These are phyloP conservation scores for Helostoma temminkii DNA, from an alignment of 2,797 vertebrate genomes.

Conservation along the genomic window DNA sequence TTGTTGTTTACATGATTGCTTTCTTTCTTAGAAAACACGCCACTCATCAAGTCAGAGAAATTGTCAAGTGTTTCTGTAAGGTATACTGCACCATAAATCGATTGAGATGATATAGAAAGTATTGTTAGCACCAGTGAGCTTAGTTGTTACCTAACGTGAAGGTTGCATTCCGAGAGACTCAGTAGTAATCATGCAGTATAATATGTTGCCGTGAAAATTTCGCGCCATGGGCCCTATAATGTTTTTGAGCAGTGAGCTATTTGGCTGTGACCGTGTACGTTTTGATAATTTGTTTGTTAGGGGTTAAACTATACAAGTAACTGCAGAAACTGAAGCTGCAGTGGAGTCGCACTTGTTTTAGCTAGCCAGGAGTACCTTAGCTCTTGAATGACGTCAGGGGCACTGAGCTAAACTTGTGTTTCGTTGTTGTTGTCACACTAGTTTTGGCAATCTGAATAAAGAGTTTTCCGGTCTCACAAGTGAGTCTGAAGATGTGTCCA, in stretches of 20 bases:
- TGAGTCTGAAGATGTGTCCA: neutral
- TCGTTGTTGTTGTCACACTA: constrained; percentile 82
- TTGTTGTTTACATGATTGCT: constrained; percentile 31
- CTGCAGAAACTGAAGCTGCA: neutral
- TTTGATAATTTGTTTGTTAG: neutral
- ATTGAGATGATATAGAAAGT: neutral
- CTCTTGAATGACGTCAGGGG: constrained; percentile 75
- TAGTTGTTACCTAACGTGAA: constrained; percentile 41
- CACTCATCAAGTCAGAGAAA: neutral
- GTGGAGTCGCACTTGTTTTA: constrained; percentile 47
- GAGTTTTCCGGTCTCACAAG: neutral
- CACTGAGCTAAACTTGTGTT: constrained; percentile 70
- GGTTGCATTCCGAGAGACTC: constrained; percentile 52
- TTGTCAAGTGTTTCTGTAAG: rapidly evolving
- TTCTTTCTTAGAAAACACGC: neutral
- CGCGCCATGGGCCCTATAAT: constrained; percentile 63
- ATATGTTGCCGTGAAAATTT: constrained; percentile 56
- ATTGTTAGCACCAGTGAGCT: constrained; percentile 9
- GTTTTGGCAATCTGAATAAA: constrained; percentile 23
- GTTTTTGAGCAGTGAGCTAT: neutral
- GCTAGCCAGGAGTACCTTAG: constrained; percentile 49
- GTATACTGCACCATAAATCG: too few relatives aligned
- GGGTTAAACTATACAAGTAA: neutral
- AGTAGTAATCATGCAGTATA: constrained; percentile 20
- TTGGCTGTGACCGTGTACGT: neutral